Evolutionary conservation across 2,888 invertebrate genomes (phyloP), one percentile per base, ranked within the genome.

Genomic region (Tipula unca): DNA sequence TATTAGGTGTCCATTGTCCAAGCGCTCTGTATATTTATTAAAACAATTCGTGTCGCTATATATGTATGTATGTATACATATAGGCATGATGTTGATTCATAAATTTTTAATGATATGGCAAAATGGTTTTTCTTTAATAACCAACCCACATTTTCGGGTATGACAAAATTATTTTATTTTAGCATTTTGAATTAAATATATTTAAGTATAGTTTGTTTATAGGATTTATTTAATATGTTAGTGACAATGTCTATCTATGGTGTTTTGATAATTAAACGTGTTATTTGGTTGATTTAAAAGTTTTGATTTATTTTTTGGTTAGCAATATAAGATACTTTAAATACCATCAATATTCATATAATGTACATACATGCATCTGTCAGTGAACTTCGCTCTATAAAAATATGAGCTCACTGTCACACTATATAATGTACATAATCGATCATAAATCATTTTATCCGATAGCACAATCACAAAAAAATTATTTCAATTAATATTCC

Each of bases 91-190:
- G 69, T 69, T 69, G 69, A 69, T 69, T 69, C 69, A 69, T 69
- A 69, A 69, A 69, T 14, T 69, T 69, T 25, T 69, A 69, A 69
- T 69, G 25, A 69, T n/a, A n/a, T 69, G 69, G 69, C 69, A 69
- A 25, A 69, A 69, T 69, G 69, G 69, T 3, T 69, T 48, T 69
- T 69, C 69, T 69, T 69, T 69, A 25, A 69, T 69, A 69, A 69
- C 69, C 69, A 69, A 69, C 69, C 69, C 69, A 69, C 69, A 69
- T 69, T 69, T 69, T 69, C 69, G 69, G 69, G 69, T 69, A 69
- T 69, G 69, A 69, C 69, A 69, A 69, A 69, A 25, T 25, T 69
- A 10, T 69, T 69, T 69, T 48, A 17, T 20, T 25, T 25, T 69
- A 69, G 69, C 25, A 69, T 69, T 20, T 20, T 69, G 69, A 25